Evolutionary conservation across 2,888 invertebrate species (phyloP), one percentile per base, ranked within the genome.

Genomic region (Phania funesta): DNA sequence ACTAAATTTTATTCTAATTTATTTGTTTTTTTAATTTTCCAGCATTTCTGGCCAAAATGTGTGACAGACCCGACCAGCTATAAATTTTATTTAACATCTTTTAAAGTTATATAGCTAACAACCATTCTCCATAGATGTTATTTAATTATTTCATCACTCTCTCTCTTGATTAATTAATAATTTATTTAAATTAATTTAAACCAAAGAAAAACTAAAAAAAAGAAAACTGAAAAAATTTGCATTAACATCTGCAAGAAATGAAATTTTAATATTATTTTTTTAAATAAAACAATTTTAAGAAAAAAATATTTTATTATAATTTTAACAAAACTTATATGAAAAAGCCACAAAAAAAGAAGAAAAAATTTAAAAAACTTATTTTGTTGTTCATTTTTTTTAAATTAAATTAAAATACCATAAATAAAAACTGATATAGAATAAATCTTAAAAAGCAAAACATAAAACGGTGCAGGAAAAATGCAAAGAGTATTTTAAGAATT

Each of bases 21-120:
- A 83, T 68, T 83, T 67, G 85, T 85, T 84, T 84, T 86, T 26
- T 54, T 84, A 85, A 83, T 85, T 86, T 91, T 92, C 77, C 93
- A 96, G 96, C 95, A 92, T 97, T 98, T 94, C 94, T 97, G 92
- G 94, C 95, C 93, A 95, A 94, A 93, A 94, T 97, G 94, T 95
- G 95, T 92, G 94, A 94, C 89, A 93, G 93, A 91, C 92, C 92
- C 86, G 87, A 89, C 85, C 67, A 76, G 87, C 88, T 88, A 86
- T 87, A 88, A 89, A 85, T 87, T 85, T 84, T 85, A 85, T 82
- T 79, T 77, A 87, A 84, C 87, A 89, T 85, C 84, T 82, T 41
- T 84, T 86, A 87, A 86, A 86, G 62, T 62, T 74, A 41, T 88
- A 87, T 87, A 89, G 90, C 89, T 87, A 86, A 32, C 86, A 88